Conservation (phyloP, 2,888 invertebrate genomes). For the Ceraclea dissimilis region DNA sequence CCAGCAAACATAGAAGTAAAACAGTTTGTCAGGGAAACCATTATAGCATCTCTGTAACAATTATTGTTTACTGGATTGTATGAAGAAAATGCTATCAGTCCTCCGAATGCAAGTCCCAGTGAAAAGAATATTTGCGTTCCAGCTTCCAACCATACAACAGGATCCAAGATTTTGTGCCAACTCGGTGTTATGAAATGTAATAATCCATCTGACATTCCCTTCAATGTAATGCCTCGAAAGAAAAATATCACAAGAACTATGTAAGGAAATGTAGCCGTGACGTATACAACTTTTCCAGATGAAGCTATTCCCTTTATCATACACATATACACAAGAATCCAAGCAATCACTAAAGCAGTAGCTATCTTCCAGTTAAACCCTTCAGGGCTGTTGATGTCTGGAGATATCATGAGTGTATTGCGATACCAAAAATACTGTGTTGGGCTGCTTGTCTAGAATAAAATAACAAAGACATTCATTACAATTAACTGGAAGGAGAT, state of each 20-base stretch:
- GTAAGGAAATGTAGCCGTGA: constrained; percentile 95
- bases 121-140: constrained; percentile 98
- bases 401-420: constrained; percentile 82
- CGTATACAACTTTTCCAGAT: constrained; percentile 92
- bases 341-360: constrained; percentile 77
- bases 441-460: constrained; percentile 71
- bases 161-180: constrained; percentile 86
- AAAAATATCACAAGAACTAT: constrained; percentile 93
- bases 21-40: constrained; percentile 89
- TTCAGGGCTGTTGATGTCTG: constrained; percentile 78
- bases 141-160: constrained; percentile 95
- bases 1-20: constrained; percentile 96
- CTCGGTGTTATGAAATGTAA: constrained; percentile 86
- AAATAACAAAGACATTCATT: not conserved
- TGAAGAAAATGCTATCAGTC: constrained; percentile 91
- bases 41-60: constrained; percentile 87
- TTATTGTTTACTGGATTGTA: constrained; percentile 97
- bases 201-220: constrained; percentile 80
- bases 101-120: constrained; percentile 90
- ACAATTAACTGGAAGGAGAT: not conserved
- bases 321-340: constrained; percentile 92
- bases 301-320: constrained; percentile 98
- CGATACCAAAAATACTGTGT: constrained; percentile 96
- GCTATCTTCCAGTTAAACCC: constrained; percentile 90
- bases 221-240: constrained; percentile 85